phyloP scores from a whole-genome alignment of 2,888 invertebrate genomes.

The Balanococcus diminutus region DNA sequence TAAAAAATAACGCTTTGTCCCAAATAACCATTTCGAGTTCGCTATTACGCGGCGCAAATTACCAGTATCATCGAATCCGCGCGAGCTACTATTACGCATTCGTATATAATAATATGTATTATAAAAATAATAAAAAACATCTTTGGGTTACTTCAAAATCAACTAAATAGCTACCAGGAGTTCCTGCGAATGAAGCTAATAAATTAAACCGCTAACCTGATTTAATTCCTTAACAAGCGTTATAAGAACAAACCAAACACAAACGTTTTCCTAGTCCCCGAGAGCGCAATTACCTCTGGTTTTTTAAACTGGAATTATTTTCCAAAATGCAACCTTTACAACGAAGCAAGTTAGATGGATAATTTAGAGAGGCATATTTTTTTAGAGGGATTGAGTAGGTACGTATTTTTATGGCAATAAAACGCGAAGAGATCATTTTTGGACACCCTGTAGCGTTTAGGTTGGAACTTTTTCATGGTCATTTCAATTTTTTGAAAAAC shows the following conservation, averaged over 20 bases:
- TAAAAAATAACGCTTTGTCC: not conserved
- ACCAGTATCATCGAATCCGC: not conserved
- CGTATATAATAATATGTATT: not conserved
- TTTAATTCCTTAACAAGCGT: conserved; percentile 16
- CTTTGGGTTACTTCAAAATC: not conserved
- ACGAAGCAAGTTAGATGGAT: not conserved
- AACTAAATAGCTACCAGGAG: conserved; percentile 5
- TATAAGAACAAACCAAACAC: conserved; percentile 21
- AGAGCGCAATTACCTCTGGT: not conserved
- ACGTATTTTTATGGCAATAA: too few species aligned
- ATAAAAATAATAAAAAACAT: not conserved
- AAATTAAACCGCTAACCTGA: conserved; percentile 2
- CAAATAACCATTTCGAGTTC: not conserved
- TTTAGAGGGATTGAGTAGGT: too few species aligned
- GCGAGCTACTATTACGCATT: not conserved
- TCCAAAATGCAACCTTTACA: not conserved
- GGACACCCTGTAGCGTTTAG: not conserved
- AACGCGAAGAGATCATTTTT: too few species aligned
- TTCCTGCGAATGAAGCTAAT: not conserved
- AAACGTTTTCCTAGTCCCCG: not conserved
- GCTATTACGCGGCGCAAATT: not conserved
- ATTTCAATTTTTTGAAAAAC: too few species aligned
- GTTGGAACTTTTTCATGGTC: not conserved
- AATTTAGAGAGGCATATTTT: too few species aligned
- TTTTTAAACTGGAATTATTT: not conserved